Percentiles rank a stretch among this genome's conserved stretches.
Conservation (phyloP, 35 echinoderm and acorn worm genomes). For the Ptychodera flava region DNA sequence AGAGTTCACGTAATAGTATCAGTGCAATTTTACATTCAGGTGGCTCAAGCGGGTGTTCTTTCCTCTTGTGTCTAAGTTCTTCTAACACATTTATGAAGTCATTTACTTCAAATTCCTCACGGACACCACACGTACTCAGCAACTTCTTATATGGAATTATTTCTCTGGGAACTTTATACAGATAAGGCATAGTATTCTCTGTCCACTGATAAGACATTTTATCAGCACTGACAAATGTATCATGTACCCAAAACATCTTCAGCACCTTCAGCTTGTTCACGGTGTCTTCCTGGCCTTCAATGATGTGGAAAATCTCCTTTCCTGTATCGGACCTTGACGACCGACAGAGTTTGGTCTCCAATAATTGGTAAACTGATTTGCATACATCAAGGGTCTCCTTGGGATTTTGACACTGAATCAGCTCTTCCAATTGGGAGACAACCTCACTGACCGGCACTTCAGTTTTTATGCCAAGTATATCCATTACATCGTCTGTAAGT, state of each 20-base stretch:
- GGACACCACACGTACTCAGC: constrained; percentile 14
- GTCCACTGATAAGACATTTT: constrained; percentile 7
- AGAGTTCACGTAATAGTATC: background rate
- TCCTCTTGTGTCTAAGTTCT: background rate
- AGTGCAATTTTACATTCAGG: background rate
- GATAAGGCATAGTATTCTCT: background rate
- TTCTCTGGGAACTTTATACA: constrained; percentile 13
- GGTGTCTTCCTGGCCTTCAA: background rate
- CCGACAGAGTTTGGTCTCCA: background rate
- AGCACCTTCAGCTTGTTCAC: background rate
- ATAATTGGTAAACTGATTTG: background rate
- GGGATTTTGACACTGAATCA: background rate
- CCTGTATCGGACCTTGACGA: background rate
- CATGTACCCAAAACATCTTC: constrained; percentile 1
- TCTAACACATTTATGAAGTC: constrained; percentile 11
- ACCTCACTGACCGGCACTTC: background rate
- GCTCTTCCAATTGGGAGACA: background rate
- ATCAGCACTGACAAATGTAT: background rate
- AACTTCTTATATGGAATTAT: constrained; percentile 13
- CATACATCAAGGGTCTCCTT: background rate
- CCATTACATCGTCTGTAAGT: constrained; percentile 11
- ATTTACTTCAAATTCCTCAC: constrained; percentile 13
- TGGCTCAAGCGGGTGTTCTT: background rate
- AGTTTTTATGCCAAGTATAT: background rate
- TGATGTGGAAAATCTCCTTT: background rate